A percentile compares a stretch with the other conserved stretches of the same genome.
These are phyloP conservation scores for Pteruthius melanotis DNA, from an alignment of 2,113 vertebrate species.

Conservation along the genomic window DNA sequence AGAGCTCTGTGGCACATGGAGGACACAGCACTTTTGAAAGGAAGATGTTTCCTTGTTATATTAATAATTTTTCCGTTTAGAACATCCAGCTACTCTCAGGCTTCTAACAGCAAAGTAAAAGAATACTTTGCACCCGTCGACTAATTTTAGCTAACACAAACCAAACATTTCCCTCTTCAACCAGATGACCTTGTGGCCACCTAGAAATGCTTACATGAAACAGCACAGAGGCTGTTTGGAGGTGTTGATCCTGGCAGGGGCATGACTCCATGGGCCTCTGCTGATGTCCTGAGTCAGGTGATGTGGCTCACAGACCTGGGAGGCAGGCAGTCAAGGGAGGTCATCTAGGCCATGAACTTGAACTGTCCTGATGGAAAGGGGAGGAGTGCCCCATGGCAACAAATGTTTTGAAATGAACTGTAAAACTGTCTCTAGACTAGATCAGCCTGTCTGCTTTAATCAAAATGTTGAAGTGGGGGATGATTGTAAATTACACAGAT, in stretches of 20 bases:
- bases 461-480: background rate
- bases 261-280: background rate
- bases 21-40: background rate
- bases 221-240: background rate
- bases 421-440: background rate
- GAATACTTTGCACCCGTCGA: background rate
- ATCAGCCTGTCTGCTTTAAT: background rate
- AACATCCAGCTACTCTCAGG: background rate
- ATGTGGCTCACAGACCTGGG: background rate
- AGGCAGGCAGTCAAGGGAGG: background rate
- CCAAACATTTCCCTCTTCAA: constrained; percentile 15
- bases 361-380: background rate
- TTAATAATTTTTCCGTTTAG: constrained; percentile 5
- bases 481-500: background rate
- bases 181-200: constrained; percentile 18
- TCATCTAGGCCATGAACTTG: background rate
- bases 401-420: background rate
- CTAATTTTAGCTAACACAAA: constrained; percentile 55
- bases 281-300: background rate
- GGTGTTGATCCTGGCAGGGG: background rate
- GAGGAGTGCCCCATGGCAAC: rapidly evolving
- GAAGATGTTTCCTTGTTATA: background rate
- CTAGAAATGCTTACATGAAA: background rate
- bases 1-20: background rate
- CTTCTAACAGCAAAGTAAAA: background rate